Percentiles rank a stretch among this genome's conserved stretches.
phyloP scores from a whole-genome alignment of 2,113 vertebrate species.

The Neodon shergylaensis region DNA sequence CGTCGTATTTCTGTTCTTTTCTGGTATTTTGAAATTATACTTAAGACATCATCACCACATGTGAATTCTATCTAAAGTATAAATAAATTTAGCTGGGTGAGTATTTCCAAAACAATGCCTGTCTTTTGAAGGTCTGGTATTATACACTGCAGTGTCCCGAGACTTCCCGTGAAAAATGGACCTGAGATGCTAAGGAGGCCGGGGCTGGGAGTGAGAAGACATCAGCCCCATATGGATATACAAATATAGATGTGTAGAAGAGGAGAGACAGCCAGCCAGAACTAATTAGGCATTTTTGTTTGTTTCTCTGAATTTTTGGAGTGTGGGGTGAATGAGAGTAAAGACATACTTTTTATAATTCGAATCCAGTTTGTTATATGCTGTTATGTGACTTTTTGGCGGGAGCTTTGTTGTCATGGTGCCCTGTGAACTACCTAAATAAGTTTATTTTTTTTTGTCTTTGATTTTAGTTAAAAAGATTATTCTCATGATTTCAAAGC shows the following conservation, averaged over 20 bases:
- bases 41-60: conserved; percentile 67
- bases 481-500: background rate
- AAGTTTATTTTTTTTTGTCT: background rate
- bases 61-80: conserved; percentile 54
- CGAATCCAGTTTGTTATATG: background rate
- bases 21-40: conserved; percentile 72
- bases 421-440: background rate
- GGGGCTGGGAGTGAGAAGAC: background rate
- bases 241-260: background rate
- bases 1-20: conserved; percentile 59
- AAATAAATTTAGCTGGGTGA: conserved; percentile 44
- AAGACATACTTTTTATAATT: background rate
- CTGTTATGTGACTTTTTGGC: background rate
- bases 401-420: background rate
- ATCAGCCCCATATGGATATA: background rate
- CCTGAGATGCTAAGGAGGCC: background rate
- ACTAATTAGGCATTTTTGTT: background rate
- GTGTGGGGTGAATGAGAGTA: background rate
- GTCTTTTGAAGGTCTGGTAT: background rate
- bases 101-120: conserved; percentile 53
- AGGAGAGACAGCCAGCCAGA: background rate
- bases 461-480: background rate
- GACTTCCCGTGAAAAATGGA: background rate
- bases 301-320: background rate
- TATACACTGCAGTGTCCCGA: no score